Evolutionary conservation across 2,888 invertebrate genomes (phyloP), one percentile per base, ranked within the genome.

Genomic region (Stenotaenia linearis): DNA sequence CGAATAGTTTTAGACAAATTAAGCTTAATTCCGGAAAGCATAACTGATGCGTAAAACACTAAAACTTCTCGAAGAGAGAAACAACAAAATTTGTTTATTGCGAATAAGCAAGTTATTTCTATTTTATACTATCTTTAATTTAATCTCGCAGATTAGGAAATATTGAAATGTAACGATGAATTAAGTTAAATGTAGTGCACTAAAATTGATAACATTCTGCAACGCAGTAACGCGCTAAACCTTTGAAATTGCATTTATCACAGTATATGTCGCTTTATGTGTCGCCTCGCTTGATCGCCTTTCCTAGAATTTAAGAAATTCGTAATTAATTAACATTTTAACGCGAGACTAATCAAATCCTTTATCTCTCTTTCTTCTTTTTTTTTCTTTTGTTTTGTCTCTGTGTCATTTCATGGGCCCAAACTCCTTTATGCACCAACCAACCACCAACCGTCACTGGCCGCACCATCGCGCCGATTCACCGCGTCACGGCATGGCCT

Each of bases 331-430:
- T 28, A 25, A 69, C 69, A 61, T 50, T 50, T 50, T 50, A 25
- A 69, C 23, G 69, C 69, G 25, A 69, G 5, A 32, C 69, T 69
- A 69, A 69, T 69, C 69, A 28, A 69, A 69, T 69, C 37, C 76
- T 32, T 75, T 75, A 28, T 69, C 23, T 69, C 28, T 69, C 69
- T 69, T 69, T 69, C 69, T 69, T 69, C 69, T 69, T 69, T 69
- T 69, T 69, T 28, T 69, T 69, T 69, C 9, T 69, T 28, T 50
- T n/a, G n/a, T 50, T 75, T 75, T 32, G 18, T 35, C 35, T 75
- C 18, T 75, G 76, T 75, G 35, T 75, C 76, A 75, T 75, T 75
- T 32, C 76, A 75, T 75, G 76, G 37, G 32, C 76, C 76, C 69
- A 25, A 69, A 69, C 69, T 69, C 25, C 69, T 25, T 69, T 69